phyloP scores from a whole-genome alignment of 2,888 invertebrate genomes.

The Subacronicta megacephala region DNA sequence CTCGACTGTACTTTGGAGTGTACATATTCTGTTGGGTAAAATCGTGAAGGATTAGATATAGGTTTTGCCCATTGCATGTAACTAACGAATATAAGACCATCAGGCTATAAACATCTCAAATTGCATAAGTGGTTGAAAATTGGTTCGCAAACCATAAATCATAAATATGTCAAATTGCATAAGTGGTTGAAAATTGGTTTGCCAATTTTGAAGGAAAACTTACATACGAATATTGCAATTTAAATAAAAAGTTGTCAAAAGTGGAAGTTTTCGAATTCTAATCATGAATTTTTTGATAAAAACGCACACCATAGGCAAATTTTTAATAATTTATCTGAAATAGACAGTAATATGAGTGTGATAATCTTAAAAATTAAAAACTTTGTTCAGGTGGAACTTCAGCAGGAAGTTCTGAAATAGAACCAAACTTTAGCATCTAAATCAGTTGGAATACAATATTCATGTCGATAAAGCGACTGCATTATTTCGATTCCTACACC shows the following conservation, averaged over 20 bases:
- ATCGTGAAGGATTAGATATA: slow-evolving; percentile 9
- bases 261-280: too few species aligned
- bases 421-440: slow-evolving; percentile 38
- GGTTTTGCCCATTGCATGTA: slow-evolving; percentile 2
- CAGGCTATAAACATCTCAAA: too few species aligned
- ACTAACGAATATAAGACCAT: too few species aligned
- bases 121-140: too few species aligned
- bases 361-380: background rate
- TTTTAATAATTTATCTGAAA: background rate
- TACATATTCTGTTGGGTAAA: slow-evolving; percentile 45
- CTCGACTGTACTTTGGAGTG: slow-evolving; percentile 35
- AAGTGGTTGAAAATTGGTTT: too few species aligned
- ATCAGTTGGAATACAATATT: slow-evolving; percentile 65
- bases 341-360: background rate
- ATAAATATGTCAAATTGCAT: too few species aligned
- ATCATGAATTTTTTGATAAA: too few species aligned
- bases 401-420: slow-evolving; percentile 12
- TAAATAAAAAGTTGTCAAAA: too few species aligned
- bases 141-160: too few species aligned
- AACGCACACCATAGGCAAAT: too few species aligned
- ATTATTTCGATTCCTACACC: slow-evolving; percentile 67
- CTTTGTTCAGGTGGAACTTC: slow-evolving; percentile 4
- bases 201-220: too few species aligned
- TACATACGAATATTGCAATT: too few species aligned
- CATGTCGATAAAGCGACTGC: slow-evolving; percentile 71